These are phyloP conservation scores for Bombus terrestris DNA, from an alignment of 1,140 invertebrate genomes.

Conservation along the genomic window DNA sequence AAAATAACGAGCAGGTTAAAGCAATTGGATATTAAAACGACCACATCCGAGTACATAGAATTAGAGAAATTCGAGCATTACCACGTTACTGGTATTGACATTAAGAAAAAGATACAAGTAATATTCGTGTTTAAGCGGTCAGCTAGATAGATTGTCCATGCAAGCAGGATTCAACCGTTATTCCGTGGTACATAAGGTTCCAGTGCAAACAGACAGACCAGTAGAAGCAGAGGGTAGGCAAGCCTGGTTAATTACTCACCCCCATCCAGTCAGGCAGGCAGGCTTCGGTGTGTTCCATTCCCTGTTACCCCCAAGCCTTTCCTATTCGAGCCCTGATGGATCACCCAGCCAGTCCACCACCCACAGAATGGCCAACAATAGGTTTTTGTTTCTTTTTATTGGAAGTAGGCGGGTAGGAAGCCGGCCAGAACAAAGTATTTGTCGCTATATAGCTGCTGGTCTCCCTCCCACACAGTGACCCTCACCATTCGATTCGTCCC, in stretches of 20 bases:
- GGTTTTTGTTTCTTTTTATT: constrained; percentile 81
- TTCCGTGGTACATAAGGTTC: constrained; percentile 72
- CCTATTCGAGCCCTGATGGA: constrained; percentile 78
- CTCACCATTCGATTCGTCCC: constrained; percentile 72
- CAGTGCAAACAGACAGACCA: constrained; percentile 70
- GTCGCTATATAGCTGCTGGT: constrained; percentile 65
- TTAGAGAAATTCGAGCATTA: not conserved
- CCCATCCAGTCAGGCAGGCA: constrained; percentile 68
- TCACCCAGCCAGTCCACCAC: constrained; percentile 78
- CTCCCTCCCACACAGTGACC: constrained; percentile 47
- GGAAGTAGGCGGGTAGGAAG: constrained; percentile 73
- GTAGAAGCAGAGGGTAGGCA: constrained; percentile 59
- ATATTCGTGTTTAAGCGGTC: constrained; percentile 11
- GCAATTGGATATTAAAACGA: not conserved
- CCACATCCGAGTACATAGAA: not conserved
- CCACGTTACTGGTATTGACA: not conserved
- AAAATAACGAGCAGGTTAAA: not conserved
- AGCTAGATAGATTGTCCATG: constrained; percentile 43
- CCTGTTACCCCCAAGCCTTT: constrained; percentile 72
- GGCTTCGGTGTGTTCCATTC: constrained; percentile 71
- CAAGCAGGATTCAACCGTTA: constrained; percentile 63
- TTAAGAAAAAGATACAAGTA: not conserved
- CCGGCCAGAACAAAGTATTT: constrained; percentile 73
- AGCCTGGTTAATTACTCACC: constrained; percentile 78
- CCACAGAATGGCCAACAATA: constrained; percentile 81